Evolutionary conservation across 1,140 invertebrate species (phyloP).

Genomic region (Caenorhabditis remanei): DNA sequence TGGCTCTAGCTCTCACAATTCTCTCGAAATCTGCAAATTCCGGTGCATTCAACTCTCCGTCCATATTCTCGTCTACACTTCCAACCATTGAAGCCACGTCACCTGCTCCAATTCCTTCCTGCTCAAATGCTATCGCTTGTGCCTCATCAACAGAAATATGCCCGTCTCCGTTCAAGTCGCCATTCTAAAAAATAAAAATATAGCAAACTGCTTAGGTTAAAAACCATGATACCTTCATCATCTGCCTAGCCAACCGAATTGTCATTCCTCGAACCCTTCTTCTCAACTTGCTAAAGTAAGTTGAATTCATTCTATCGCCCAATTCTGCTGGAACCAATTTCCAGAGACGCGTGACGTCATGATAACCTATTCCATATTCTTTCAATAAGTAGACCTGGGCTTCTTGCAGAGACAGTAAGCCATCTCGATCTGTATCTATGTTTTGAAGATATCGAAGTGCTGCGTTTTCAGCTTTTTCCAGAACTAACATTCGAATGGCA

Average conservation of each 20-base stretch:
- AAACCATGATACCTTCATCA: slow-evolving; percentile 73
- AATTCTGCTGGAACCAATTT: slow-evolving; percentile 71
- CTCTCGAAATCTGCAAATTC: slow-evolving; percentile 77
- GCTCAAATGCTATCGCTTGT: slow-evolving; percentile 77
- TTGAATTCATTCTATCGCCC: slow-evolving; percentile 73
- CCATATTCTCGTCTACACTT: slow-evolving; percentile 75
- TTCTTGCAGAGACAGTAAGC: slow-evolving; percentile 72
- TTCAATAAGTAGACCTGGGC: slow-evolving; percentile 75
- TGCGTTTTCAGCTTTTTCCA: slow-evolving; percentile 77
- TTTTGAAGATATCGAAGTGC: slow-evolving; percentile 75
- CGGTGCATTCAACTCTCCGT: slow-evolving; percentile 77
- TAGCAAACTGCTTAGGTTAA: not conserved
- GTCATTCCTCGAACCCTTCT: slow-evolving; percentile 76
- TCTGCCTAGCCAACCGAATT: slow-evolving; percentile 75
- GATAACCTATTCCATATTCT: slow-evolving; percentile 76
- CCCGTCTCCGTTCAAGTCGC: slow-evolving; percentile 74
- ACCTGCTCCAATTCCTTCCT: slow-evolving; percentile 76
- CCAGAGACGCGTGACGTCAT: slow-evolving; percentile 77
- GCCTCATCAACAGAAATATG: slow-evolving; percentile 77
- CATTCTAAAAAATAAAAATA: slow-evolving; percentile 68
- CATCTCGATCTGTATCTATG: slow-evolving; percentile 74
- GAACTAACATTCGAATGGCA: slow-evolving; percentile 73
- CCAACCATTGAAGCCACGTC: slow-evolving; percentile 77
- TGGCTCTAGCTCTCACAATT: slow-evolving; percentile 74
- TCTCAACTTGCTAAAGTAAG: slow-evolving; percentile 73